Evolutionary conservation across 2,113 vertebrate species (phyloP), one percentile per base, ranked within the genome.

Genomic region (Heterotilapia buettikoferi): DNA sequence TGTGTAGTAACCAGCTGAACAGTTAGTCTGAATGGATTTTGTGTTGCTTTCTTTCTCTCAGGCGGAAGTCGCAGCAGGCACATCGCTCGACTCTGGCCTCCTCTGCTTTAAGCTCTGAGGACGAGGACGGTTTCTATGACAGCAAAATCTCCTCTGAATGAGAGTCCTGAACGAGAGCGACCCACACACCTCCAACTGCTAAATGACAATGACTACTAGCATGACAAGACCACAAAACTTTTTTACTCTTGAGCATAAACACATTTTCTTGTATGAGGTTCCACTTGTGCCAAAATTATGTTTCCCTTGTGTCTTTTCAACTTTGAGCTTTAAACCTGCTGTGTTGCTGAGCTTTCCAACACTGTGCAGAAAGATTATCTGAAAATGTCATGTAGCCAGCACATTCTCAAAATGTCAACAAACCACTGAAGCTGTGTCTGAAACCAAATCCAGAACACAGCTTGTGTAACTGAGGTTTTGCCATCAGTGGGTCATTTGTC

Each of bases 101-200:
- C 4, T 93, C 96, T 6, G 66, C 88, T 59, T 84, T 98, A 16
- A 99, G 98, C 94, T 98, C 98, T 0, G 98, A 98, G 0, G 98
- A 98, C 4, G 98, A 99, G 43, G 97, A 96, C 4, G 84, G 94
- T 1, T 89, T 96, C 82, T 98, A 97, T 0, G 97, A 98, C 19
- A 88, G 95, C 45, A 97, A 95, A 93, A 96, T 98, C 2, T 84
- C 97, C 98, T 61, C 96, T 98, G 43, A 97, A 93, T 0, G 97
- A 78, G 43, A 78, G 45, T 52, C 6, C 95, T 98, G 33, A 97
- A 93, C 0, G 97, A 98, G 89, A 94, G 95, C 50, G 97, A 97
- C 85, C 96, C 97, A 3, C 98, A 97, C 92, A 97, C 97, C 90
- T 96, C 94, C 92, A 97, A 96, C 88, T 97, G 97, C 92, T 98